Conservation (phyloP, 92 coral and sea anemone species). For the Zoanthus solanderi region DNA sequence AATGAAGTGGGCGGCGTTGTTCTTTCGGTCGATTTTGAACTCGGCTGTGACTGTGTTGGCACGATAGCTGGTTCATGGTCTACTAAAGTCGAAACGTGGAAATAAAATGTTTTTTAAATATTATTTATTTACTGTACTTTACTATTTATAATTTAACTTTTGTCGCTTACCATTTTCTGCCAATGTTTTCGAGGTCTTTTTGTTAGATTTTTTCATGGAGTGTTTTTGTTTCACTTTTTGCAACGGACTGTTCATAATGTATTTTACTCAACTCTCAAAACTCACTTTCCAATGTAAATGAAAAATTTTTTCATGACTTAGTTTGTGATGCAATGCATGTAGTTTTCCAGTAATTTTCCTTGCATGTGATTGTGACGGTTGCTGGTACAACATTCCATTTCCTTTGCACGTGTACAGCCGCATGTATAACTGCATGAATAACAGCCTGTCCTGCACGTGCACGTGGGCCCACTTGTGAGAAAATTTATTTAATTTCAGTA, state of each 20-base stretch:
- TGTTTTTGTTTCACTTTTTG: constrained; percentile 9
- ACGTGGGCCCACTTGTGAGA: constrained; percentile 7
- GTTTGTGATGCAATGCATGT: constrained; percentile 8
- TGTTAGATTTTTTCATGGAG: constrained; percentile 6
- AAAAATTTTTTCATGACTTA: not conserved
- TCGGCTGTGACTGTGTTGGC: constrained; percentile 7
- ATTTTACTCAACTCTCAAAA: not conserved
- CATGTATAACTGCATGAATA: constrained; percentile 14
- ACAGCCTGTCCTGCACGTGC: constrained; percentile 3
- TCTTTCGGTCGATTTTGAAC: constrained; percentile 5
- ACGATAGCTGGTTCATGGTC: constrained; percentile 12
- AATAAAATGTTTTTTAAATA: not conserved
- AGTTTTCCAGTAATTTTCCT: constrained; percentile 13
- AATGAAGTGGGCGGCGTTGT: constrained; percentile 6
- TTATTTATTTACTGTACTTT: constrained; percentile 7
- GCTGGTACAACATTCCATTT: constrained; percentile 14
- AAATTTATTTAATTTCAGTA: not conserved
- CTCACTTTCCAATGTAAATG: constrained; percentile 7
- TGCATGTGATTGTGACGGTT: constrained; percentile 12
- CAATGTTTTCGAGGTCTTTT: constrained; percentile 3
- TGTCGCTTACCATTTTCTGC: constrained; percentile 12
- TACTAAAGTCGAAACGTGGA: constrained; percentile 7
- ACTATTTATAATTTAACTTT: not conserved
- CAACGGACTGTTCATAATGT: constrained; percentile 1
- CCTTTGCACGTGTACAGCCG: constrained; percentile 2